Base-by-base conservation (phyloP, 2,797 vertebrate genomes). In the Melanogrammus aeglefinus region DNA sequence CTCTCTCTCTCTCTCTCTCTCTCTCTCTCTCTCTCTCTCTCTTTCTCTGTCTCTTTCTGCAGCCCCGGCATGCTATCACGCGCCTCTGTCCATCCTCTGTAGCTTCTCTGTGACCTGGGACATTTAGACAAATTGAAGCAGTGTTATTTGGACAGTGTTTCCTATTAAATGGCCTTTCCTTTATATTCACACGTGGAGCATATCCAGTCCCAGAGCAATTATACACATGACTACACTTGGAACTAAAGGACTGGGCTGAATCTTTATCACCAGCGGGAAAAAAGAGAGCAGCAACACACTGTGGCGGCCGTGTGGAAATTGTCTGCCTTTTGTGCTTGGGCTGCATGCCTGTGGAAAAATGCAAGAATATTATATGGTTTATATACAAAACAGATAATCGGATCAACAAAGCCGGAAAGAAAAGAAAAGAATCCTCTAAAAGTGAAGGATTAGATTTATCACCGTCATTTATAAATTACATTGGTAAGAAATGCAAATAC, bases 201-300 rank as follows among this genome's bases (percentile, higher is more conserved):
- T 89, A 91, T 90, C 90, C 81, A 84, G 87, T 92, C 92, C 93
- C 90, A 93, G 83, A 90, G 92, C 89, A 94, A 94, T 95, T 93
- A 94, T 74, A 74, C 90, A 94, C 85, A 91, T 92, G 89, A 93
- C 88, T 89, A 94, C 92, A 86, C 85, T 93, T 93, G 92, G 93
- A 94, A 90, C 78, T 90, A 91, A 90, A 86, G 81, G 92, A 91
- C 91, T 74, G 90, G 86, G 81, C 79, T 85, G 88, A 90, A 89
- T 83, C 93, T 95, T 94, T 93, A 93, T 93, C 92, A 87, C 87
- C 83, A 87, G 79, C 87, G 63, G 24, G 29, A 21, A 33, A 87
- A 90, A 90, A 84, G 92, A 84, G 92, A 91, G 91, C 88, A 86
- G 87, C 89, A 88, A 84, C 84, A 83, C 78, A 41, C n/a, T 27